A percentile compares a stretch with the other conserved stretches of the same genome.
phyloP scores from a whole-genome alignment of 2,888 invertebrate genomes.

The Ferdinandea cuprea region DNA sequence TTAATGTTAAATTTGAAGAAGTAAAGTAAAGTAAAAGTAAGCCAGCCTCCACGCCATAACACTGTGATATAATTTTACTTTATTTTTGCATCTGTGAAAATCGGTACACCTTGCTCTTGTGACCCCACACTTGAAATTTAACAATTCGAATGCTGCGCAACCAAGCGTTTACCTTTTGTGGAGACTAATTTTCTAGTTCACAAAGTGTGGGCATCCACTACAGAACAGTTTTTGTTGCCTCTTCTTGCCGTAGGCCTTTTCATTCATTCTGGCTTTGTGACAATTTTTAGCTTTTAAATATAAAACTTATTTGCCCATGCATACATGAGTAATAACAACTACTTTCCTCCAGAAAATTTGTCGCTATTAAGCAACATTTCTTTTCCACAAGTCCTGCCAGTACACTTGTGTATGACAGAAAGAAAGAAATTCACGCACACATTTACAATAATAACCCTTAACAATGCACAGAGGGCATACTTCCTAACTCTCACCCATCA shows the following conservation, averaged over 20 bases:
- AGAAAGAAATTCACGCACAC: constrained; percentile 8
- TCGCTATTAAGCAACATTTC: constrained; percentile 48
- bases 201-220: background rate
- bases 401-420: constrained; percentile 27
- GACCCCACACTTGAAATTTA: background rate
- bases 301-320: constrained; percentile 27
- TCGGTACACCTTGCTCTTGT: background rate
- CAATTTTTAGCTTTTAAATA: constrained; percentile 3
- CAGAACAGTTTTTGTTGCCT: background rate
- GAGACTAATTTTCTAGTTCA: constrained; percentile 22
- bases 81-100: too few relatives aligned
- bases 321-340: constrained; percentile 9
- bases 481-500: constrained; percentile 38
- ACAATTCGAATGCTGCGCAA: background rate
- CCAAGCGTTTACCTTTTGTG: background rate
- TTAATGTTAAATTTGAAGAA: too few relatives aligned
- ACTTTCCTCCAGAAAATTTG: constrained; percentile 29
- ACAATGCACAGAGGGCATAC: constrained; percentile 22
- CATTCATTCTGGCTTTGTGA: constrained; percentile 2
- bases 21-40: too few relatives aligned
- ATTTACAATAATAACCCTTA: constrained; percentile 4
- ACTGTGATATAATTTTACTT: too few relatives aligned
- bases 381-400: constrained; percentile 5
- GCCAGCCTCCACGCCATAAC: too few relatives aligned
- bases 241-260: constrained; percentile 1